These are phyloP conservation scores for Epistrophe grossulariae DNA, from an alignment of 2,888 invertebrate genomes.

Conservation along the genomic window DNA sequence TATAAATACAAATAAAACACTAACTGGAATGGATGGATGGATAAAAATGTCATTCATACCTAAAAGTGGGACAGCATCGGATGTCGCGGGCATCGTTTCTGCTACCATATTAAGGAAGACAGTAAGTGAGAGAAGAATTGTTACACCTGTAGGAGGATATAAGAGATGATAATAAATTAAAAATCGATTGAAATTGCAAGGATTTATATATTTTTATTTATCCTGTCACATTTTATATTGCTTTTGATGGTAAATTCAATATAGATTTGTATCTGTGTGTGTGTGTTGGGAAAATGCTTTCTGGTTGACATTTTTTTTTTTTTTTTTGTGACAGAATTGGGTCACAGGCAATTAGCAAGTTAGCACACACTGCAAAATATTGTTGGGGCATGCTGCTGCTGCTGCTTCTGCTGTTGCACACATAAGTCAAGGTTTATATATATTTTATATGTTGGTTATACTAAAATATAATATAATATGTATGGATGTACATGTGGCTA, in stretches of 20 bases:
- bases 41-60: constrained; percentile 84
- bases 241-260: not conserved
- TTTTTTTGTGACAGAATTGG: constrained; percentile 41
- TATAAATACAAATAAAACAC: constrained; percentile 2
- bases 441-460: not conserved
- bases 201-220: constrained; percentile 32
- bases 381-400: no score
- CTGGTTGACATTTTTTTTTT: not conserved
- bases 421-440: constrained; percentile 60
- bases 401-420: constrained; percentile 43
- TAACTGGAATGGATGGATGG: not conserved
- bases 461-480: not conserved
- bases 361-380: constrained; percentile 29
- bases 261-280: not conserved
- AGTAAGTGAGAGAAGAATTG: constrained; percentile 98
- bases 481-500: constrained; percentile 17
- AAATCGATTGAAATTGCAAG: constrained; percentile 46
- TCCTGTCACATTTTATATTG: not conserved
- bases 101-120: constrained; percentile 99
- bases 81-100: constrained; percentile 99
- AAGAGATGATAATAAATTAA: constrained; percentile 39
- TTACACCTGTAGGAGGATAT: constrained; percentile 89
- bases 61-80: constrained; percentile 95
- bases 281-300: not conserved
- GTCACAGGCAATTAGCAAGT: constrained; percentile 71